phyloP scores from a whole-genome alignment of 2,113 vertebrate species.

The Myrmophylax atrothorax region DNA sequence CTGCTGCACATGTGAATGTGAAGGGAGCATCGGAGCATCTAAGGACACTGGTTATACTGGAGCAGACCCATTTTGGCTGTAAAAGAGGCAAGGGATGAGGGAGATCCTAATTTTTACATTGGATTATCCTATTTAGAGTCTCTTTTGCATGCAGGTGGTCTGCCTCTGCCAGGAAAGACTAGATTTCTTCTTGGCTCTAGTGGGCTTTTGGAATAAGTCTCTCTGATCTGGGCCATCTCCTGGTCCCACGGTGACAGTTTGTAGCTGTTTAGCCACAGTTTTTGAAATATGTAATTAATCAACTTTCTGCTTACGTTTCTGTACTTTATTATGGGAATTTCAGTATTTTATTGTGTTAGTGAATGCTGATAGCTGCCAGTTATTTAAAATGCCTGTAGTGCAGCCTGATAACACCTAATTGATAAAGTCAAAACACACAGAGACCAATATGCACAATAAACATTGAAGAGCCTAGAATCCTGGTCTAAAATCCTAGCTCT shows the following conservation, averaged over 20 bases:
- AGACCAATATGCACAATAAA: not conserved
- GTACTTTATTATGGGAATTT: not conserved
- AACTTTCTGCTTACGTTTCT: not conserved
- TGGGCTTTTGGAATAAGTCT: not conserved
- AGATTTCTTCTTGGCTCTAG: not conserved
- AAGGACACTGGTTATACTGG: not conserved
- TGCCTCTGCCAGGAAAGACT: conserved; percentile 26
- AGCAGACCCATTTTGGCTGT: not conserved
- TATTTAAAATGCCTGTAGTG: not conserved
- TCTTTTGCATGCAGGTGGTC: not conserved
- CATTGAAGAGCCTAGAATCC: not conserved
- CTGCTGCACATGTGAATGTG: not conserved
- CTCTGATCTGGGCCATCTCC: not conserved
- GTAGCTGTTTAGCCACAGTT: not conserved
- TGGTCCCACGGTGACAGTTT: not conserved
- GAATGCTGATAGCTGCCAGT: not conserved
- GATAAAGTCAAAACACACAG: not conserved
- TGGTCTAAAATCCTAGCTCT: not conserved
- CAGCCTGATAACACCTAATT: not conserved
- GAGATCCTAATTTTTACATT: not conserved
- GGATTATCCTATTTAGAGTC: not conserved
- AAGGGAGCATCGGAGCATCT: not conserved
- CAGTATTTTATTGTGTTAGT: not conserved
- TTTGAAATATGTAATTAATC: not conserved
- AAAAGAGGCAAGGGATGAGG: not conserved